Conservation (phyloP, 1,140 invertebrate species). For the Dendrolimus kikuchii region DNA sequence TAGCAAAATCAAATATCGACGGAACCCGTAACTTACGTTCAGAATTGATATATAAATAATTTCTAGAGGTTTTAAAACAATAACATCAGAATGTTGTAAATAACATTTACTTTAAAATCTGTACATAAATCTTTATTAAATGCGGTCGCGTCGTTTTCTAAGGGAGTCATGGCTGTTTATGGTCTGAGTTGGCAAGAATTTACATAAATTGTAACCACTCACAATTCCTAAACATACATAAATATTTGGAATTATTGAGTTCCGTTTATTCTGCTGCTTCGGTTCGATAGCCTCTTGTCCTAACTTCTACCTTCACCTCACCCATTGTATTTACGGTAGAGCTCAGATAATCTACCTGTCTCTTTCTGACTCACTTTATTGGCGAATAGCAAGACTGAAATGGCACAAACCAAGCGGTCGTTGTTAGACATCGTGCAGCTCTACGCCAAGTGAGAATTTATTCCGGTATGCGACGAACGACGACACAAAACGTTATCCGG, state of each 20-base stretch:
- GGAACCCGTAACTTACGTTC: too few relatives aligned
- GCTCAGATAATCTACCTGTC: constrained; percentile 14
- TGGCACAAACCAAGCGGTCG: constrained; percentile 18
- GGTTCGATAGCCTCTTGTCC: constrained; percentile 31
- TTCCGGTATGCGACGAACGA: constrained; percentile 33
- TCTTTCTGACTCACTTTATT: constrained; percentile 16
- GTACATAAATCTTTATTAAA: too few relatives aligned
- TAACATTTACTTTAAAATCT: too few relatives aligned
- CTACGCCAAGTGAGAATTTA: constrained; percentile 38
- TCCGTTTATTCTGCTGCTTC: constrained; percentile 14
- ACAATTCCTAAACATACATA: too few relatives aligned
- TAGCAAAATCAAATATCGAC: too few relatives aligned
- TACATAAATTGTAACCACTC: too few relatives aligned
- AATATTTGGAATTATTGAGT: constrained; percentile 3
- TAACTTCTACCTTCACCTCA: constrained; percentile 42
- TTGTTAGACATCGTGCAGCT: constrained; percentile 33
- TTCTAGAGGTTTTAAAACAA: too few relatives aligned
- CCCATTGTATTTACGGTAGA: constrained; percentile 21
- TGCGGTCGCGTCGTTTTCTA: too few relatives aligned
- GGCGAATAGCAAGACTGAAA: constrained; percentile 14
- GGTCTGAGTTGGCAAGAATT: too few relatives aligned
- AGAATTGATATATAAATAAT: too few relatives aligned
- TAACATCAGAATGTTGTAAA: too few relatives aligned
- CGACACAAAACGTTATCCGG: neutral
- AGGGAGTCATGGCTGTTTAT: too few relatives aligned